phyloP scores from a whole-genome alignment of 2,113 vertebrate genomes.

The Euleptes europaea region DNA sequence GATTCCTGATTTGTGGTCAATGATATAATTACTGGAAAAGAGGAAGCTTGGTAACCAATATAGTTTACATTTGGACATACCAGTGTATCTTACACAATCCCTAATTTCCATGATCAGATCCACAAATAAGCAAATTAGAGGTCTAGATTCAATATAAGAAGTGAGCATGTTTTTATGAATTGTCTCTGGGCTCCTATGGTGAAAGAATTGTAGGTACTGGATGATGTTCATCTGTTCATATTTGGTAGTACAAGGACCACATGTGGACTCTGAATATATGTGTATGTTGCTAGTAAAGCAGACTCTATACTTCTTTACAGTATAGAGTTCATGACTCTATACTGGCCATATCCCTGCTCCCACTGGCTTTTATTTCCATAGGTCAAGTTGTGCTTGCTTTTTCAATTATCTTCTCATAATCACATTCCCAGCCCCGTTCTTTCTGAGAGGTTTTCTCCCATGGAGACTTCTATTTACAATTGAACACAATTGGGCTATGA shows the following conservation, averaged over 20 bases:
- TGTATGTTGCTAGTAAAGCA: conserved; percentile 11
- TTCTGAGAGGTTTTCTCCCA: not conserved
- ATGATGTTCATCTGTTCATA: conserved; percentile 34
- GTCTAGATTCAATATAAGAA: conserved; percentile 39
- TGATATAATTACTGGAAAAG: conserved; percentile 74
- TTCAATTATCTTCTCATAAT: not conserved
- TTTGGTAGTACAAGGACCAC: conserved; percentile 9
- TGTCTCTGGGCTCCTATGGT: conserved; percentile 36
- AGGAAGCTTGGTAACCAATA: conserved; percentile 66
- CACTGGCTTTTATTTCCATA: not conserved
- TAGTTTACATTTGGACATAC: conserved; percentile 61
- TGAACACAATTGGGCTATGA: not conserved
- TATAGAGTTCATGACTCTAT: not conserved
- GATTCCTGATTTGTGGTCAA: conserved; percentile 75
- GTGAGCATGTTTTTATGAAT: conserved; percentile 42
- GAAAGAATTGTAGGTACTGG: conserved; percentile 30
- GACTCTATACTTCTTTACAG: too few species aligned
- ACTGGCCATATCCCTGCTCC: not conserved
- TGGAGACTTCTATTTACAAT: not conserved
- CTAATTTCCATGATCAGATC: conserved; percentile 52
- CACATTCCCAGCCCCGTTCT: not conserved
- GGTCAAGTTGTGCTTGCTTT: not conserved
- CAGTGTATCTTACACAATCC: conserved; percentile 49
- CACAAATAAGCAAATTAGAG: conserved; percentile 46
- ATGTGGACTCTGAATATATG: conserved; percentile 41